phyloP scores from a whole-genome alignment of 2,888 invertebrate species.

The Boloria euphrosyne region DNA sequence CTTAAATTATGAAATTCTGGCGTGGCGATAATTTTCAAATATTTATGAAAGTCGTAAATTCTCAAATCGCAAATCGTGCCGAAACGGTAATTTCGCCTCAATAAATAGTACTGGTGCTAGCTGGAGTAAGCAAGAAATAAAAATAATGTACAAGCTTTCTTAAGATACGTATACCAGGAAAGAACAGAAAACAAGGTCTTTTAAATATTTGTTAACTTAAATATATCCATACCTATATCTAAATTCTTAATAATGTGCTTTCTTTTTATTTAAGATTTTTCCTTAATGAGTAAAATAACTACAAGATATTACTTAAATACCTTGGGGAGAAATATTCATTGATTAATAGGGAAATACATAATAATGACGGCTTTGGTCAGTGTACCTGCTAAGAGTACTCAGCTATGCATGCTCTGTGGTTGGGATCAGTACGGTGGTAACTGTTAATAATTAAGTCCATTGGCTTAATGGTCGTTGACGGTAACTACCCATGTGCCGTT shows the following conservation, averaged over 20 bases:
- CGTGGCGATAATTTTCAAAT: constrained; percentile 38
- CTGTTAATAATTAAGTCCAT: constrained; percentile 80
- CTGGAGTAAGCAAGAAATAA: constrained; percentile 19
- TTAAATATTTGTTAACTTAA: too few species aligned
- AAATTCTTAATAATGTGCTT: too few species aligned
- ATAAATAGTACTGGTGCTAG: constrained; percentile 35
- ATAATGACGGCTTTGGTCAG: constrained; percentile 8
- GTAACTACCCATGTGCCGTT: constrained; percentile 68
- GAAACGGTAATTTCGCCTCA: constrained; percentile 38
- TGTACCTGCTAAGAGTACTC: constrained; percentile 18
- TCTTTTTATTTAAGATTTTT: too few species aligned
- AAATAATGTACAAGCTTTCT: constrained; percentile 14
- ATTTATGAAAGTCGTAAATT: constrained; percentile 39
- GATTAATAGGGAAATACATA: constrained; percentile 5
- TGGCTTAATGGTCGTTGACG: constrained; percentile 67
- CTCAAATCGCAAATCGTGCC: constrained; percentile 40
- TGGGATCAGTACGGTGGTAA: constrained; percentile 53
- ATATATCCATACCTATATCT: too few species aligned
- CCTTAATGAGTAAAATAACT: neutral
- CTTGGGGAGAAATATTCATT: constrained; percentile 7
- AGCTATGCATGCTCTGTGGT: constrained; percentile 31
- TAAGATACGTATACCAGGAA: too few species aligned
- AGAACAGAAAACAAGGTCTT: too few species aligned
- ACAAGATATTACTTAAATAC: neutral
- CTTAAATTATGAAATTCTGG: constrained; percentile 34